Evolutionary conservation across 2,113 vertebrate species (phyloP), one percentile per base, ranked within the genome.

Genomic region (Martes martes): DNA sequence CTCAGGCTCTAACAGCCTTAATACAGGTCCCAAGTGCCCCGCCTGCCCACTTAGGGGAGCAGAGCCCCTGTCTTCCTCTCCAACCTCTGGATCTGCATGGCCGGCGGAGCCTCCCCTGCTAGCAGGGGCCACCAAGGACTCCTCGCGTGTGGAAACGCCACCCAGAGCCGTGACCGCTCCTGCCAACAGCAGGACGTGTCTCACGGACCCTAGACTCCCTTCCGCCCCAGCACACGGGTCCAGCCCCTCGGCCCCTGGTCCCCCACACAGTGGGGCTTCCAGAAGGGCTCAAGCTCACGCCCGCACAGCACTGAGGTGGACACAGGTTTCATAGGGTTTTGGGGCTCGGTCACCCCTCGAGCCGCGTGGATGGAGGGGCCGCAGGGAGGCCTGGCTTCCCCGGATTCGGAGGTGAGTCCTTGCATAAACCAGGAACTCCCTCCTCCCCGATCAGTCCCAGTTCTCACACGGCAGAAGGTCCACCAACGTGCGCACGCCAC

Each of bases 141-240:
- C 1, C 1, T n/a, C 19, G 2, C 7, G 11, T 1, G 36, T 18
- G 14, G 63, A 21, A 52, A 6, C 0, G 0, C 28, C 0, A 23
- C 24, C 33, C 21, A 19, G 1, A 13, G 39, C 21, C 1, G 5
- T 0, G 31, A 23, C 16, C 5, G 11, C 57, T n/a, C 76, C 36
- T 0, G 15, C 55, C 4, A 14, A 7, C 0, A 0, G 59, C 15
- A 39, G 18, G 52, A 8, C 0, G 0, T 6, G 26, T n/a, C 45
- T 65, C 10, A 0, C 1, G 52, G 50, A 36, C 19, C 57, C 31
- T 15, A 18, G 67, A 65, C 39, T 31, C 61, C 42, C 26, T 45
- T 74, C 59, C 4, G 0, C 50, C 42, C 28, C 10, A 9, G 87
- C 28, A 61, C 39, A 6, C 0, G 1, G 36, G 42, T 8, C 14